phyloP scores from a whole-genome alignment of 2,888 invertebrate genomes.

The Lissocephala sabroskyi region DNA sequence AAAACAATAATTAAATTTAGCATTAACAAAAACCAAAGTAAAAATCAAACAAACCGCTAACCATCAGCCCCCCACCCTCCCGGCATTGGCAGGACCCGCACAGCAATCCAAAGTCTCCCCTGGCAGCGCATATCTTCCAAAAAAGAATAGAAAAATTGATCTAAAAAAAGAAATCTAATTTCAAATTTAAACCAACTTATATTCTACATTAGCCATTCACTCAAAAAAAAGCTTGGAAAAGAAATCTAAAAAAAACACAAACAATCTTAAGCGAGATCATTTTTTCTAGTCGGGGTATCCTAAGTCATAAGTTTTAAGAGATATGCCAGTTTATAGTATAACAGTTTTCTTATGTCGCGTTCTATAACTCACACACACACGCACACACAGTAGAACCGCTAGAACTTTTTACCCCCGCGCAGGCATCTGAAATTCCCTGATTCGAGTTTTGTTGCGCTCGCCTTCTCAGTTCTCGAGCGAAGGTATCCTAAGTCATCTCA shows the following conservation, averaged over 20 bases:
- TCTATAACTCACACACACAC: neutral
- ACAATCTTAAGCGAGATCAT: conserved; percentile 17
- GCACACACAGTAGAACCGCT: too few relatives aligned
- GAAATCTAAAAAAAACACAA: too few relatives aligned
- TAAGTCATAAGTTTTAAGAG: conserved; percentile 13
- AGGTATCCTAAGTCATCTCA: too few relatives aligned
- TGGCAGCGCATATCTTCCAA: conserved; percentile 5
- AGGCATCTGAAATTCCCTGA: too few relatives aligned
- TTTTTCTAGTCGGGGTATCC: neutral
- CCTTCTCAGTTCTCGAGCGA: too few relatives aligned
- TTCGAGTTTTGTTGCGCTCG: too few relatives aligned
- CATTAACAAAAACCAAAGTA: conserved; percentile 21
- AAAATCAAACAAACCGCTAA: too few relatives aligned
- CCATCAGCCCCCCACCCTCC: too few relatives aligned
- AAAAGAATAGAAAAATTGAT: conserved; percentile 9
- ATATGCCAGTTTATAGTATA: neutral
- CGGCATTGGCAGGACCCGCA: too few relatives aligned
- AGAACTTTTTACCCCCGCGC: too few relatives aligned
- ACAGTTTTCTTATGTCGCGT: neutral
- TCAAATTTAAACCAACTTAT: neutral
- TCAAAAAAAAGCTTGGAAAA: too few relatives aligned
- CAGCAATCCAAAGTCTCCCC: neutral
- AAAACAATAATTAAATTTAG: conserved; percentile 63
- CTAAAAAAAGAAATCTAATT: neutral
- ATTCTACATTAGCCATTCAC: too few relatives aligned